Percentiles rank a stretch among this genome's conserved stretches.
Evolutionary conservation across 1,140 invertebrate species (phyloP).

Genomic region (Papilio xuthus): DNA sequence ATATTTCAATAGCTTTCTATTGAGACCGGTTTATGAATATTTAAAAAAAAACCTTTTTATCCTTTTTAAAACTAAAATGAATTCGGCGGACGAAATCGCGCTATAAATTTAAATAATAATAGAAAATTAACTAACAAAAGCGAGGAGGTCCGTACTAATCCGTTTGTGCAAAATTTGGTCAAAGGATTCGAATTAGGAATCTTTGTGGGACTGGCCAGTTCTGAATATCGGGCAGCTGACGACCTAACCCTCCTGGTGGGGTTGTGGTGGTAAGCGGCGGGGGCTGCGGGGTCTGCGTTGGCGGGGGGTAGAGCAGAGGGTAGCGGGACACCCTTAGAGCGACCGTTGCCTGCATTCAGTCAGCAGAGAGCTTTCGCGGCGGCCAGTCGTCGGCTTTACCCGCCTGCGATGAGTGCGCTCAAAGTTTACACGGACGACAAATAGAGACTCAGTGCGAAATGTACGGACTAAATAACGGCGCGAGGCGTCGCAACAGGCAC

Average conservation of each 20-base stretch:
- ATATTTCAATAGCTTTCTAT: background rate
- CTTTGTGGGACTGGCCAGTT: constrained; percentile 25
- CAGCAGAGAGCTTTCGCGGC: constrained; percentile 5
- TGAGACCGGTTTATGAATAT: background rate
- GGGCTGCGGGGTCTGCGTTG: background rate
- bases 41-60: background rate
- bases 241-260: constrained; percentile 20
- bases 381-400: background rate
- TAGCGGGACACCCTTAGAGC: constrained; percentile 5
- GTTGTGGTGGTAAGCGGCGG: background rate
- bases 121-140: constrained; percentile 21
- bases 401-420: constrained; percentile 16
- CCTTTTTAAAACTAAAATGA: background rate
- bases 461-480: background rate
- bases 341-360: background rate
- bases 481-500: background rate
- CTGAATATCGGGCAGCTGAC: constrained; percentile 14
- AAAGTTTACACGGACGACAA: constrained; percentile 32
- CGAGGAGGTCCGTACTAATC: constrained; percentile 6
- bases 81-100: background rate
- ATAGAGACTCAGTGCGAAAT: constrained; percentile 24
- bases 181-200: constrained; percentile 27
- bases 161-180: constrained; percentile 22
- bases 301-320: background rate
- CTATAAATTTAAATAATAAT: constrained; percentile 24